These are phyloP conservation scores for Plutomurus gul DNA, from an alignment of 1,140 invertebrate genomes.

Conservation along the genomic window DNA sequence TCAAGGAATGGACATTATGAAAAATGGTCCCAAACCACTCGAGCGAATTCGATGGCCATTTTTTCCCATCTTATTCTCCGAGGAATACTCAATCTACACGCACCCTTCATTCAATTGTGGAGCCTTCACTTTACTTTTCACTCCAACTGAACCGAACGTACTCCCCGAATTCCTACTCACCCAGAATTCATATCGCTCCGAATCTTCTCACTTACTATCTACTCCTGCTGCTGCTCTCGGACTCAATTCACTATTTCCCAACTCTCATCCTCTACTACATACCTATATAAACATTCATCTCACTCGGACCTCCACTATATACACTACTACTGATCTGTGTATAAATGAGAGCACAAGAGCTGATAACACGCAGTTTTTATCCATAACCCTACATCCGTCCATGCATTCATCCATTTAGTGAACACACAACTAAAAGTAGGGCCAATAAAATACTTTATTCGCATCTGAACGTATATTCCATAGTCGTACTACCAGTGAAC, in stretches of 20 bases:
- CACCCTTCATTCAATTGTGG: conserved; percentile 53
- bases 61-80: conserved; percentile 51
- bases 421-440: too few relatives aligned
- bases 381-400: not conserved
- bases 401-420: not conserved
- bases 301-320: not conserved
- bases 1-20: conserved; percentile 49
- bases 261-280: not conserved
- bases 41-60: conserved; percentile 53
- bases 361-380: not conserved
- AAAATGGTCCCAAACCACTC: conserved; percentile 51
- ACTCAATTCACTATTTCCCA: not conserved
- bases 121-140: conserved; percentile 28
- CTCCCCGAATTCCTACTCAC: conserved; percentile 1
- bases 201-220: not conserved
- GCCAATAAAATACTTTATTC: too few relatives aligned
- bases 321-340: not conserved
- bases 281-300: conserved; percentile 11
- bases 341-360: not conserved
- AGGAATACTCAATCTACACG: conserved; percentile 47
- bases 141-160: not conserved
- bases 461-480: too few relatives aligned
- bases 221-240: not conserved
- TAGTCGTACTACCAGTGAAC: not conserved
- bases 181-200: conserved; percentile 10